phyloP scores from a whole-genome alignment of 2,888 invertebrate genomes.

The Thyatira batis region DNA sequence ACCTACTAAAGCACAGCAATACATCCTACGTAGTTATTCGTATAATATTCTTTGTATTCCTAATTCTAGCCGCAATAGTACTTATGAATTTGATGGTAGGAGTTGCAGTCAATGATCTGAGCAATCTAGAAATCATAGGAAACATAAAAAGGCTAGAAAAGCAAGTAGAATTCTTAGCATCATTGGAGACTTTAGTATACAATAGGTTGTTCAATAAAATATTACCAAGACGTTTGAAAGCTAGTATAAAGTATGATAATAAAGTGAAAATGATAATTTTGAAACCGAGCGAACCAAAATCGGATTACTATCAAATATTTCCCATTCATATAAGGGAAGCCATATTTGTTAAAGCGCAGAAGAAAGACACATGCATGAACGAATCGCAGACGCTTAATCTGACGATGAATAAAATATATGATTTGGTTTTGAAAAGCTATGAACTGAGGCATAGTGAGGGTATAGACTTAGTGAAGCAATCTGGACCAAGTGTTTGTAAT shows the following conservation, averaged over 20 bases:
- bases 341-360: slow-evolving; percentile 67
- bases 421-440: slow-evolving; percentile 50
- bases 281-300: slow-evolving; percentile 67
- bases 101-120: slow-evolving; percentile 83
- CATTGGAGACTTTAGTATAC: slow-evolving; percentile 77
- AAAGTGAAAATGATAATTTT: slow-evolving; percentile 59
- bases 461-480: neutral
- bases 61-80: slow-evolving; percentile 81
- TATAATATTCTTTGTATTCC: slow-evolving; percentile 76
- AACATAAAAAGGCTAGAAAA: slow-evolving; percentile 79
- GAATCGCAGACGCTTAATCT: slow-evolving; percentile 53
- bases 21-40: slow-evolving; percentile 70
- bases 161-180: slow-evolving; percentile 80
- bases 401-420: slow-evolving; percentile 64
- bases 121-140: slow-evolving; percentile 80
- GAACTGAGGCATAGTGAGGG: slow-evolving; percentile 13
- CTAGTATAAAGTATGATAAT: slow-evolving; percentile 60
- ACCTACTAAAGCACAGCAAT: slow-evolving; percentile 67
- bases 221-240: slow-evolving; percentile 57
- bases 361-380: slow-evolving; percentile 64
- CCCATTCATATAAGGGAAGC: slow-evolving; percentile 65
- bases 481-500: neutral
- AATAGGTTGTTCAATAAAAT: slow-evolving; percentile 64
- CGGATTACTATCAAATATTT: slow-evolving; percentile 50
- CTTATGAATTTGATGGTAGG: slow-evolving; percentile 84